phyloP scores from a whole-genome alignment of 30 jellyfish, hydroid and myxozoan species.

The Clytia hemisphaerica region DNA sequence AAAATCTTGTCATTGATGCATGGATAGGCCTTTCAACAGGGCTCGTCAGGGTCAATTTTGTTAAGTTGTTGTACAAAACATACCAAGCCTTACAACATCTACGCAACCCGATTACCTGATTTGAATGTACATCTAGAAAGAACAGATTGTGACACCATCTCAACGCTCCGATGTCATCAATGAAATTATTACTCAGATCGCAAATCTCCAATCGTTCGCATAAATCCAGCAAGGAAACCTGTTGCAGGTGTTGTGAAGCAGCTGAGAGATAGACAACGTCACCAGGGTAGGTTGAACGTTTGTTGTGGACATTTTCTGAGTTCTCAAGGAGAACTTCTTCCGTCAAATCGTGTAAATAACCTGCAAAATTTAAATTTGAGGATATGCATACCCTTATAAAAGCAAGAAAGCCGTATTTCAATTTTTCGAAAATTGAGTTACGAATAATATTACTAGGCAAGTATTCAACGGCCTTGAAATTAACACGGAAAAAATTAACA shows the following conservation, averaged over 20 bases:
- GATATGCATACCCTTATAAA: too few species aligned
- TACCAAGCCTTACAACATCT: neutral
- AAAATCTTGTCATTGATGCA: too few species aligned
- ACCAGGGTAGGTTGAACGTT: conserved; percentile 1
- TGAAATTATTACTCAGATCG: conserved; percentile 52
- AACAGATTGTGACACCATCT: conserved; percentile 31
- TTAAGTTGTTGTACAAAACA: neutral
- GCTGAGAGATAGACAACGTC: too few species aligned
- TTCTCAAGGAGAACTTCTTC: neutral
- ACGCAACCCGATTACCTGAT: conserved; percentile 48
- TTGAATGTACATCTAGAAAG: conserved; percentile 59
- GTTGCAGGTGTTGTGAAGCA: conserved; percentile 18
- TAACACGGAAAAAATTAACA: too few species aligned
- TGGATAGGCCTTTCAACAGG: neutral
- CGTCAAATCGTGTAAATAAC: conserved; percentile 1
- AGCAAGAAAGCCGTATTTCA: too few species aligned
- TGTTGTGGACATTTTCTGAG: neutral
- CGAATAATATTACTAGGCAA: too few species aligned
- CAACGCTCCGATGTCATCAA: conserved; percentile 31
- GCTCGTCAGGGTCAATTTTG: neutral
- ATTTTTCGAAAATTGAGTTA: too few species aligned
- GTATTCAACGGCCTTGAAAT: too few species aligned
- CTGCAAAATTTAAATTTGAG: too few species aligned
- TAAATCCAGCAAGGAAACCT: conserved; percentile 19
- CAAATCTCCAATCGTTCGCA: conserved; percentile 52